phyloP scores from a whole-genome alignment of 2,113 vertebrate genomes.

The Dascyllus trimaculatus region DNA sequence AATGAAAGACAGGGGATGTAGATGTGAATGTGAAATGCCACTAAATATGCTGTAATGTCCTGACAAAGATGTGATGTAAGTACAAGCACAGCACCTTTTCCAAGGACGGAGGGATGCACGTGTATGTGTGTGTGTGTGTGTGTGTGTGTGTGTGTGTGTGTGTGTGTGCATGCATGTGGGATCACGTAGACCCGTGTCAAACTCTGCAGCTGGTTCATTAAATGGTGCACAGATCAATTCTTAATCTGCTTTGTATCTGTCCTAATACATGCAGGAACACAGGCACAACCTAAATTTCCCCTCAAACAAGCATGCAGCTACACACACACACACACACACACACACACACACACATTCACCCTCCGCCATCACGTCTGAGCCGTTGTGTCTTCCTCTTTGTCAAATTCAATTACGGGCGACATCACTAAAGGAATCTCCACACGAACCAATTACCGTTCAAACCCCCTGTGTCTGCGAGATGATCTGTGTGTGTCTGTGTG shows the following conservation, averaged over 20 bases:
- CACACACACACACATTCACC: slow-evolving; percentile 18
- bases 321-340: slow-evolving; percentile 10
- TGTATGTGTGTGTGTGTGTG: slow-evolving; percentile 18
- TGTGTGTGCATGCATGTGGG: slow-evolving; percentile 4
- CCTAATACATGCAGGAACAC: slow-evolving; percentile 39
- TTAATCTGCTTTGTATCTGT: slow-evolving; percentile 65
- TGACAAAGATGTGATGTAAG: background rate
- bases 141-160: slow-evolving; percentile 11
- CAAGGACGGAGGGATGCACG: background rate
- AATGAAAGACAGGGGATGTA: no score
- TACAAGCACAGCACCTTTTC: background rate
- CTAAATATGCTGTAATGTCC: background rate
- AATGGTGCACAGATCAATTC: slow-evolving; percentile 68
- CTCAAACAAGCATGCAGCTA: slow-evolving; percentile 20
- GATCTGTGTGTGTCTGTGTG: slow-evolving; percentile 16
- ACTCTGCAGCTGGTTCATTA: slow-evolving; percentile 70
- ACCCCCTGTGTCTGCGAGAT: slow-evolving; percentile 39
- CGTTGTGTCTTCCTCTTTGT: slow-evolving; percentile 65
- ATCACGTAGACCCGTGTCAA: slow-evolving; percentile 51
- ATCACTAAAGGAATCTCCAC: slow-evolving; percentile 65
- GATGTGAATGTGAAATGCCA: no score
- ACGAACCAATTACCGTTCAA: slow-evolving; percentile 47
- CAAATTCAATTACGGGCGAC: slow-evolving; percentile 73
- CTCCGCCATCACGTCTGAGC: slow-evolving; percentile 11
- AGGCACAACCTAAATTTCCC: slow-evolving; percentile 2